Evolutionary conservation across 2,888 invertebrate genomes (phyloP).

Genomic region (Tetanocera ferruginea): DNA sequence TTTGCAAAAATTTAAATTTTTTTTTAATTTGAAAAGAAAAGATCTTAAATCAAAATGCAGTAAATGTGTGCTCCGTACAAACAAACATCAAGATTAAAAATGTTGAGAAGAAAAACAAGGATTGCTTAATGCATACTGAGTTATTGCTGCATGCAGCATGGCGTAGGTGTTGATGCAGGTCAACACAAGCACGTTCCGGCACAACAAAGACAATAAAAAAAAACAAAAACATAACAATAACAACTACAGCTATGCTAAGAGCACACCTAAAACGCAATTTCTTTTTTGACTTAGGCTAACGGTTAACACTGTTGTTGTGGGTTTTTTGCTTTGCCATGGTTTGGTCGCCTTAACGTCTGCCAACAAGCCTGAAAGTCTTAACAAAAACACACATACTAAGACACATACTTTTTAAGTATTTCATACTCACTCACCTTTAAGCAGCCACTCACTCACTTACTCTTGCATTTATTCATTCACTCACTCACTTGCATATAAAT

Average conservation of each 20-base stretch:
- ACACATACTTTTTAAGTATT: not conserved
- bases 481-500: not conserved
- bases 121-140: not conserved
- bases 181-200: not conserved
- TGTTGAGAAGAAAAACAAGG: not conserved
- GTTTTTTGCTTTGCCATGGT: not conserved
- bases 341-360: conserved; percentile 25
- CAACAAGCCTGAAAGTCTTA: not conserved
- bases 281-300: conserved; percentile 2
- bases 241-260: not conserved
- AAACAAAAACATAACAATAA: not conserved
- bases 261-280: not conserved
- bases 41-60: not conserved
- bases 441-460: not conserved
- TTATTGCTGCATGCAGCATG: not conserved
- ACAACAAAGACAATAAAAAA: not conserved
- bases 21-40: not conserved
- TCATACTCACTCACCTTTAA: not conserved
- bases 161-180: conserved; percentile 22
- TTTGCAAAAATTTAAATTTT: too few relatives aligned
- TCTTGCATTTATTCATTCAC: too few relatives aligned
- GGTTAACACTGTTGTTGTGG: conserved; percentile 5
- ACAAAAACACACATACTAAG: too few relatives aligned
- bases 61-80: not conserved
- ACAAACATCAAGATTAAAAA: not conserved